These are phyloP conservation scores for Drosophila yooni DNA, from an alignment of 2,888 invertebrate genomes.

Conservation along the genomic window DNA sequence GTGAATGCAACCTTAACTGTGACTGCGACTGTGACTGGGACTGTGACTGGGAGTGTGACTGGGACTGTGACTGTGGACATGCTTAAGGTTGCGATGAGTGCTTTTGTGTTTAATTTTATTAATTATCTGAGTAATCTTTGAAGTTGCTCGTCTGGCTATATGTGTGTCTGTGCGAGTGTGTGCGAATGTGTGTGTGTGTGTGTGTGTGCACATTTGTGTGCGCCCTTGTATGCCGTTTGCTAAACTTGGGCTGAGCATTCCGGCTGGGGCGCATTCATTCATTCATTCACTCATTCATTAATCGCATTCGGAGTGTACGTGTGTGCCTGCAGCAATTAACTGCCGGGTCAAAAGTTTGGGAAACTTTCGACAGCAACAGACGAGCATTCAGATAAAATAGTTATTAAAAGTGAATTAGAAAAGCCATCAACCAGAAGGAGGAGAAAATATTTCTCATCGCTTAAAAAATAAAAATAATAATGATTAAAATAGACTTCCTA, in stretches of 20 bases:
- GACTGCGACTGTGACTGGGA: slow-evolving; percentile 3
- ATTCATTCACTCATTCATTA: slow-evolving; percentile 34
- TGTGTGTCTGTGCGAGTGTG: neutral
- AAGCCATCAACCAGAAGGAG: slow-evolving; percentile 1
- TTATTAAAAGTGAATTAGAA: slow-evolving; percentile 27
- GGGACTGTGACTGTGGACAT: slow-evolving; percentile 15
- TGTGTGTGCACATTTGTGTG: neutral
- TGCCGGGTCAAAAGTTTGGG: slow-evolving; percentile 37
- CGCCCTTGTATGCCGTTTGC: slow-evolving; percentile 5
- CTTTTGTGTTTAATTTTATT: slow-evolving; percentile 79
- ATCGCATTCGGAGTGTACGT: slow-evolving; percentile 53
- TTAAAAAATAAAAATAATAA: neutral
- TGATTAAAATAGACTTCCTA: neutral
- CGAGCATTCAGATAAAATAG: slow-evolving; percentile 26
- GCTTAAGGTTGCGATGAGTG: slow-evolving; percentile 57
- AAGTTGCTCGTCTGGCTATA: slow-evolving; percentile 42
- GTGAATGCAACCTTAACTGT: neutral
- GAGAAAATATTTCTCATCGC: slow-evolving; percentile 2
- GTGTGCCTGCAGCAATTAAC: slow-evolving; percentile 16
- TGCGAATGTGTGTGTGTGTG: neutral
- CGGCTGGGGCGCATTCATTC: slow-evolving; percentile 5
- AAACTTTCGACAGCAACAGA: slow-evolving; percentile 36
- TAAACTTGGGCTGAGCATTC: neutral
- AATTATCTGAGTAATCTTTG: slow-evolving; percentile 78
- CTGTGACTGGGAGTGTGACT: neutral